Percentiles rank a stretch among this genome's conserved stretches.
Conservation (phyloP, 2,888 invertebrate species). For the Ethmia dodecea region DNA sequence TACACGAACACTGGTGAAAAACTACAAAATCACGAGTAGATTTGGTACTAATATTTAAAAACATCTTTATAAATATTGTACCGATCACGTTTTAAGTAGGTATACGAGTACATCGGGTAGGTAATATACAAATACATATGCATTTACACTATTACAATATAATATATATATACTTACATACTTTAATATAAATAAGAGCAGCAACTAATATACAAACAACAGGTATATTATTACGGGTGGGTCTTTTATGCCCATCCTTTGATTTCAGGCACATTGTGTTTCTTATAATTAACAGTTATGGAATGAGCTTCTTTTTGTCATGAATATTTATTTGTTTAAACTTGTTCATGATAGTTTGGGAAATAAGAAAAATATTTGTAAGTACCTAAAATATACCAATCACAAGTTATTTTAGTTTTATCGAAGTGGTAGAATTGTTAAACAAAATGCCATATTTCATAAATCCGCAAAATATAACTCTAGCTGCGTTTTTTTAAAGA, state of each 20-base stretch:
- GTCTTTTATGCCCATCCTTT: constrained; percentile 8
- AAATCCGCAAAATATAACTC: no score
- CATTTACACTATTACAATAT: not conserved
- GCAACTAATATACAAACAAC: not conserved
- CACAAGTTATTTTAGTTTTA: no score
- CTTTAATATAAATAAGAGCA: not conserved
- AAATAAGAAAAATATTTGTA: no score
- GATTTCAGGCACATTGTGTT: constrained; percentile 8
- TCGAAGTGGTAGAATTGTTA: no score
- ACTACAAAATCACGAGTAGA: constrained; percentile 58
- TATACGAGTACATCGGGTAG: not conserved
- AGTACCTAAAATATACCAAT: no score
- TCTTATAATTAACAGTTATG: constrained; percentile 1
- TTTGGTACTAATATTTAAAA: constrained; percentile 57
- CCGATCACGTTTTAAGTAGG: not conserved
- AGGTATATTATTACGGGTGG: constrained; percentile 3
- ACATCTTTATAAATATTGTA: constrained; percentile 16
- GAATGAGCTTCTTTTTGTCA: no score
- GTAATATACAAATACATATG: constrained; percentile 2
- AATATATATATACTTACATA: not conserved
- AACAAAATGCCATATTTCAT: no score
- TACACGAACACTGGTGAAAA: constrained; percentile 66
- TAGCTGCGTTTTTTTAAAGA: no score
- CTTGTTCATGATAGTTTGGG: no score
- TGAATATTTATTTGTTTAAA: no score